Evolutionary conservation across 2,113 vertebrate species (phyloP).

Genomic region (mouse (Mus musculus)): GRCm39 chr1:85980001-85980500

Average conservation of each 20-base stretch:
- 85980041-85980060: background rate
- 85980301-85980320: slow-evolving; percentile 21
- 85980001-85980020: background rate
- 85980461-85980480: background rate
- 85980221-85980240: background rate
- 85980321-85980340: slow-evolving; percentile 35
- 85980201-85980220: background rate
- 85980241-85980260: background rate
- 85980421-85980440: no score
- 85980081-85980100: background rate
- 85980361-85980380: background rate
- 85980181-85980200: background rate
- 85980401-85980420: background rate
- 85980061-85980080: background rate
- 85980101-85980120: background rate
- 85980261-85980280: background rate
- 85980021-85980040: background rate
- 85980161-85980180: background rate
- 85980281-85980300: background rate
- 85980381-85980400: background rate
- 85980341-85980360: slow-evolving; percentile 2
- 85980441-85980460: background rate
- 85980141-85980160: background rate
- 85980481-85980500: background rate
- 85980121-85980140: background rate